Percentiles rank a stretch among this genome's conserved stretches.
These are phyloP conservation scores for Plebejus argus DNA, from an alignment of 2,888 invertebrate genomes.

Conservation along the genomic window DNA sequence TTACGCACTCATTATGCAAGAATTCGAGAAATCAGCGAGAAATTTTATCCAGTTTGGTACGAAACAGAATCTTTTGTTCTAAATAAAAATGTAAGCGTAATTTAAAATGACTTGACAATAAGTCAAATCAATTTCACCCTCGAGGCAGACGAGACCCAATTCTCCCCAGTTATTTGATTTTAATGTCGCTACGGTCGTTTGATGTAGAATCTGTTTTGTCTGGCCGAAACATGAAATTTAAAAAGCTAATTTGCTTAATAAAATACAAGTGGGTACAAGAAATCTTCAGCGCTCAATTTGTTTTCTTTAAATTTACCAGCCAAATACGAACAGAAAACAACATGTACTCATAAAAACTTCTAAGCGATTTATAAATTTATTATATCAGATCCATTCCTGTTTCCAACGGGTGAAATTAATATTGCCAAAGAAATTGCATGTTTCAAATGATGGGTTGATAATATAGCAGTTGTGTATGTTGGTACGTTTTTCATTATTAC, in stretches of 20 bases:
- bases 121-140: slow-evolving; percentile 38
- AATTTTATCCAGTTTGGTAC: neutral
- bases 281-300: neutral
- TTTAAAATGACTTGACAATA: slow-evolving; percentile 34
- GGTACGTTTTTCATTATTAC: too few species aligned
- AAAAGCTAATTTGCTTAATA: slow-evolving; percentile 29
- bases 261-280: slow-evolving; percentile 28
- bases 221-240: slow-evolving; percentile 30
- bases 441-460: neutral
- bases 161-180: slow-evolving; percentile 31
- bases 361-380: neutral
- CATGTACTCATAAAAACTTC: neutral
- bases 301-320: slow-evolving; percentile 16
- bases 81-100: slow-evolving; percentile 31
- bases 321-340: neutral
- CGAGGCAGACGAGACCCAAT: slow-evolving; percentile 32
- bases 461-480: neutral
- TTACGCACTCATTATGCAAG: neutral
- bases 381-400: neutral
- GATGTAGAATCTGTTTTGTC: slow-evolving; percentile 21
- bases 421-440: too few species aligned
- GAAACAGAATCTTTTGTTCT: slow-evolving; percentile 20
- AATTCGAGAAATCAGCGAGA: neutral
- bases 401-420: neutral
- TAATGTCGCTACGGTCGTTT: slow-evolving; percentile 30